Evolutionary conservation across 2,113 vertebrate genomes (phyloP).

Genomic region (Spizaetus ornatus): DNA sequence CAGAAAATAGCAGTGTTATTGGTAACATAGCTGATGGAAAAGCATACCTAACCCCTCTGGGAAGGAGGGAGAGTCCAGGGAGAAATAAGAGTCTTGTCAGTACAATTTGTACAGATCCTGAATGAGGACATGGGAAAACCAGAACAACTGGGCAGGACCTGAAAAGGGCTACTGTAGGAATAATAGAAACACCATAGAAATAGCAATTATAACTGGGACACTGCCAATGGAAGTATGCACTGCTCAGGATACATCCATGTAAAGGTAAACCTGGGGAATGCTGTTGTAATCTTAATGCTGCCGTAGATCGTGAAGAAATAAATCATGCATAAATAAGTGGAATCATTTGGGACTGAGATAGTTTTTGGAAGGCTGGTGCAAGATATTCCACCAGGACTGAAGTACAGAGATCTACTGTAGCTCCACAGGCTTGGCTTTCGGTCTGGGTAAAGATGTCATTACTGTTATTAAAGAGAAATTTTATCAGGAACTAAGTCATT

Average conservation of each 20-base stretch:
- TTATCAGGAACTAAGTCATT: neutral
- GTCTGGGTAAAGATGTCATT: neutral
- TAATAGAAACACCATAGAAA: conserved; percentile 7
- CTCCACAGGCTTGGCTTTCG: neutral
- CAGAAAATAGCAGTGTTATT: conserved; percentile 4
- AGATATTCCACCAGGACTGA: neutral
- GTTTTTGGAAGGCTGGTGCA: neutral
- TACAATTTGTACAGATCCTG: neutral
- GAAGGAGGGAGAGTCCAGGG: neutral
- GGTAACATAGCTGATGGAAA: neutral
- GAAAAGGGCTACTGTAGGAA: neutral
- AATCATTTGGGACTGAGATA: neutral
- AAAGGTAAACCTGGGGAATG: neutral
- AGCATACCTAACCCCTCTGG: neutral
- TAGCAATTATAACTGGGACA: conserved; percentile 11
- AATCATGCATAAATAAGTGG: neutral
- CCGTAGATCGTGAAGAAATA: neutral
- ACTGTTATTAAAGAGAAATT: neutral
- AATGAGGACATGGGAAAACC: conserved; percentile 48
- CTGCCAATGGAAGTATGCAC: neutral
- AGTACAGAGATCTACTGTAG: neutral
- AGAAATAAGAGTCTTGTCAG: neutral
- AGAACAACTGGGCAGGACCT: conserved; percentile 23
- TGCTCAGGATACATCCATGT: neutral
- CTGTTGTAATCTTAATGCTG: neutral